phyloP scores from a whole-genome alignment of 2,797 vertebrate genomes.

The Hippocampus kuda region DNA sequence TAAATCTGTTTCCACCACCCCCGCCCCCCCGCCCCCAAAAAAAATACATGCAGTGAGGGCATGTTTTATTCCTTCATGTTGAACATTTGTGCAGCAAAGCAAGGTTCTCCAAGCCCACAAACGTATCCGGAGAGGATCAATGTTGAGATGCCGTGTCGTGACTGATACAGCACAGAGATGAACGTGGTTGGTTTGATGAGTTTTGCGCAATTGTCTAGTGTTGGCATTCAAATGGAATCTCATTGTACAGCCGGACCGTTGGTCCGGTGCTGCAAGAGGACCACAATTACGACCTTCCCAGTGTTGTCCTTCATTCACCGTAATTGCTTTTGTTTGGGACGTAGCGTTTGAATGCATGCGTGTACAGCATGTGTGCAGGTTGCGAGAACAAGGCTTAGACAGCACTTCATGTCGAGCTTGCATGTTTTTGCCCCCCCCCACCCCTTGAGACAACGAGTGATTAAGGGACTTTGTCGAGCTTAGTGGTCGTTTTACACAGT shows the following conservation, averaged over 20 bases:
- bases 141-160: background rate
- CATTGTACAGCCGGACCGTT: background rate
- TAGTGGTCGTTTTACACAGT: slow-evolving; percentile 2
- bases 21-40: background rate
- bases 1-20: background rate
- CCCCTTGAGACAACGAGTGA: background rate
- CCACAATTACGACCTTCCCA: background rate
- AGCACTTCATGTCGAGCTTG: slow-evolving; percentile 2
- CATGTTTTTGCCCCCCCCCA: background rate
- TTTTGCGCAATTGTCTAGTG: background rate
- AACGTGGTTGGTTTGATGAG: too few species aligned
- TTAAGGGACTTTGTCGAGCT: slow-evolving; percentile 7
- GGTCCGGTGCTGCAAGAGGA: background rate
- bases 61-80: background rate
- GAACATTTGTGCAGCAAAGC: background rate
- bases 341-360: background rate
- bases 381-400: background rate
- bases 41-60: background rate
- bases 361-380: background rate
- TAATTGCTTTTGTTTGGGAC: background rate
- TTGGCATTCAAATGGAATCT: background rate
- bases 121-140: background rate
- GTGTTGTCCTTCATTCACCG: background rate
- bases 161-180: background rate
- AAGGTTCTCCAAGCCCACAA: background rate